Base-by-base conservation (phyloP, 2,888 invertebrate species). In the Cybosia mesomella region DNA sequence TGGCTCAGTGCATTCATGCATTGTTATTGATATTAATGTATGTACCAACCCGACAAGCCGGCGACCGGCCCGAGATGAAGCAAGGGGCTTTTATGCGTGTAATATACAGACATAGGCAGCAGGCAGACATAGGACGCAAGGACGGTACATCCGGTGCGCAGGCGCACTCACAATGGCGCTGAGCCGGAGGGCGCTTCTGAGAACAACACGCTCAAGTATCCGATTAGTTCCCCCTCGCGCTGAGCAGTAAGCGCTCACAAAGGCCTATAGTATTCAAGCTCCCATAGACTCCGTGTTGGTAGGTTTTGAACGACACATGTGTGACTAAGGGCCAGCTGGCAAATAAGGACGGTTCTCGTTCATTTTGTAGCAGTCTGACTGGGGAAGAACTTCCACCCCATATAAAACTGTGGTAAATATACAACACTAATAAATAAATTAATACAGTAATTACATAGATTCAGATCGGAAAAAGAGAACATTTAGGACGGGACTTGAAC, bases 21-120 rank as follows among this genome's bases (percentile, higher is more conserved):
- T 61, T 66, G 43, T 61, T 61, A 61, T 57, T 49, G 32, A 66
- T 61, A 49, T 61, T 18, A 32, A 61, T 55, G 57, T 64, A 64
- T 13, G 15, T 49, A 43, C 49, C 28, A 8, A 11, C 28, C 43
- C 39, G 36, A 22, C 36, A 22, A 13, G 22, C 53, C 32, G 63
- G n/a, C 49, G 13, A 28, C 9, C 11, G 61, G 24, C 34, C n/a
- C 55, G 54, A 28, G 54, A 24, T 21, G 39, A 5, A 22, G 49
- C 49, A 34, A 39, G 34, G 62, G 34, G 34, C 63, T 63, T 34
- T 21, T 22, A 21, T 32, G 32, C 28, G 32, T 18, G 18, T 18
- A 15, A 11, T n/a, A 32, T 28, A 24, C 54, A 32, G n/a, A 18
- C n/a, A n/a, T 10, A 28, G 24, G 18, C 32, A 32, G 57, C 8